phyloP scores from a whole-genome alignment of 2,113 vertebrate genomes.

The Syngnathus scovelli region DNA sequence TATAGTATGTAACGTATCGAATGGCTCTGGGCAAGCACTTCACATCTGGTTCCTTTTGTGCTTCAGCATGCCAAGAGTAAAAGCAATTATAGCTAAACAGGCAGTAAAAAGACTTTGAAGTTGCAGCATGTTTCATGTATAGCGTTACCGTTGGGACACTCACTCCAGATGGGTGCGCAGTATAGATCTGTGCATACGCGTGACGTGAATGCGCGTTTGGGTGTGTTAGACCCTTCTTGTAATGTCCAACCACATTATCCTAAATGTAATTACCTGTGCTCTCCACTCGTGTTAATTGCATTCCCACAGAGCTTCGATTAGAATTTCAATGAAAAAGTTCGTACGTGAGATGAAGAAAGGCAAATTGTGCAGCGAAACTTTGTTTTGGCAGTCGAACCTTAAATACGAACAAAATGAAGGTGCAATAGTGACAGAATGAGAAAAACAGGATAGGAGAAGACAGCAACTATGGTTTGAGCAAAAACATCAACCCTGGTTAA shows the following conservation, averaged over 20 bases:
- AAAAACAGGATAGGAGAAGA: background rate
- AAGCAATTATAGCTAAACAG: constrained; percentile 60
- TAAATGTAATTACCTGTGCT: constrained; percentile 45
- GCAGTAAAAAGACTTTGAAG: constrained; percentile 60
- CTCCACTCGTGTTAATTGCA: constrained; percentile 19
- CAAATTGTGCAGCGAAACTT: too few relatives aligned
- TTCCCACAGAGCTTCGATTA: background rate
- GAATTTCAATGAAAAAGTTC: constrained; percentile 24
- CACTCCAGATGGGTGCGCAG: constrained; percentile 33
- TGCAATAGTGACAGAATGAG: background rate
- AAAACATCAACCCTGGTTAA: too few relatives aligned
- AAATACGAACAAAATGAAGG: background rate
- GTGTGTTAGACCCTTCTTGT: constrained; percentile 24
- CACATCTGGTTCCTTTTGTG: constrained; percentile 63
- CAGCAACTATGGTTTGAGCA: background rate
- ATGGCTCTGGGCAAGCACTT: constrained; percentile 49
- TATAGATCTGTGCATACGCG: background rate
- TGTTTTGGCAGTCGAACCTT: background rate
- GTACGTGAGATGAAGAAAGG: background rate
- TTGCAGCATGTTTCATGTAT: constrained; percentile 50
- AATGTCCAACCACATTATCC: constrained; percentile 44
- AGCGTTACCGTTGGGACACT: constrained; percentile 34
- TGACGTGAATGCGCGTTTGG: background rate
- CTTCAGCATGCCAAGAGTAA: constrained; percentile 56
- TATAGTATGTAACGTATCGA: constrained; percentile 55